These are phyloP conservation scores for Ennomos quercinarius DNA, from an alignment of 2,888 invertebrate genomes.

Conservation along the genomic window DNA sequence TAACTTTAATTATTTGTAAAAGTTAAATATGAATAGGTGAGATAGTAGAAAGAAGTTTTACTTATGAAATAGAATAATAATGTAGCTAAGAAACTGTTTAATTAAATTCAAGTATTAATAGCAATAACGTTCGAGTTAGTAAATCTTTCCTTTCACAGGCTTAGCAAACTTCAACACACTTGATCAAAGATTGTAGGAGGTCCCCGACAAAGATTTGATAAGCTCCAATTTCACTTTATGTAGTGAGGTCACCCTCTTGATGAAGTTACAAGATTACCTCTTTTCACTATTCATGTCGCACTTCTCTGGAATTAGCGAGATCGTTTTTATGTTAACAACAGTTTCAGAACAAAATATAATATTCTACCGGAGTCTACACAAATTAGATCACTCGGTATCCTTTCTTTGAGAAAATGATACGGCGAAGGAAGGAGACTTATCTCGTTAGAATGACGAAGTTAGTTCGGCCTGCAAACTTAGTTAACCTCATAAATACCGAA, in stretches of 20 bases:
- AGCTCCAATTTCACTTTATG: conserved; percentile 33
- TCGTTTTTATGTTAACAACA: conserved; percentile 23
- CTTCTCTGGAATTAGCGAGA: conserved; percentile 20
- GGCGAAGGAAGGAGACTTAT: conserved; percentile 44
- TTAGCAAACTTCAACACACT: conserved; percentile 30
- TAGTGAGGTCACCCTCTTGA: conserved; percentile 25
- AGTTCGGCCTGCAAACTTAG: conserved; percentile 51
- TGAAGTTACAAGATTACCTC: conserved; percentile 32
- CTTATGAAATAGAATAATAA: too few species aligned
- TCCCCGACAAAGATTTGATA: conserved; percentile 35
- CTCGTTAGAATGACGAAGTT: conserved; percentile 53
- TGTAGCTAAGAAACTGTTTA: too few species aligned
- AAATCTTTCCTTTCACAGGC: conserved; percentile 26
- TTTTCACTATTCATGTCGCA: conserved; percentile 23
- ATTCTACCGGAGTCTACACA: conserved; percentile 36
- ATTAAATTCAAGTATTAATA: conserved; percentile 8
- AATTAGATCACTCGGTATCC: conserved; percentile 46
- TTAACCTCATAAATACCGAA: conserved; percentile 52
- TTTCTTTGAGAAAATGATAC: conserved; percentile 49
- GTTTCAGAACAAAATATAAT: conserved; percentile 30
- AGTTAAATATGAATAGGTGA: too few species aligned
- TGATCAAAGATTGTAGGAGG: conserved; percentile 35
- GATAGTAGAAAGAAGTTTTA: too few species aligned
- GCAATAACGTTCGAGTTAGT: conserved; percentile 30
- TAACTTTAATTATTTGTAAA: too few species aligned